Base-by-base conservation (phyloP, 2,113 vertebrate genomes). In the Phrynosoma platyrhinos region DNA sequence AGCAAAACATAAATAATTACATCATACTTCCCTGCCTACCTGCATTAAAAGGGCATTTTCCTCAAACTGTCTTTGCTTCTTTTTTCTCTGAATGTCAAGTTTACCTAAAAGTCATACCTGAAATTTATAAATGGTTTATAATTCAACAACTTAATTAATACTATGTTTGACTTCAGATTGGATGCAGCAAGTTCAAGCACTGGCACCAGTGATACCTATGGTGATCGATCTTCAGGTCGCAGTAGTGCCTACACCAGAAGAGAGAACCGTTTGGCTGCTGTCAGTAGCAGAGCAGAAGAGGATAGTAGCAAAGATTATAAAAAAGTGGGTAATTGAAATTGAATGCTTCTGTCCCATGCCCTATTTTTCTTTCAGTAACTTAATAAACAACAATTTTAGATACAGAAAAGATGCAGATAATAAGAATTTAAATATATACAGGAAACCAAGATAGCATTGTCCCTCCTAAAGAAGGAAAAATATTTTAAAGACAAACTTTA, bases 261-360 rank as follows among this genome's bases (percentile, higher is more conserved):
- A 68, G 98, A 99, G 94, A 98, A 97, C 80, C 97, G 98, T 27
- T 95, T 99, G 25, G 96, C 98, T 3, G 96, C 97, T 27, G 95
- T 98, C 87, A 96, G 97, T 91, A 97, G 97, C 94, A 97, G 95
- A 3, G 93, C 94, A 0, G 98, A 98, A 14, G 98, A 98, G 52
- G 98, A 98, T 85, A 89, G 92, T 25, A 94, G 94, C 94, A 98
- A 97, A 93, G 98, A 99, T 96, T 99, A 98, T 8, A 99, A 97
- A 95, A 99, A 98, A 95, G 98, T 99, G 96, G 89, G 94, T 18
- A 0, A 42, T 27, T 62, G 10, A 52, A 20, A 32, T 53, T 20
- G 4, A 42, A 40, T 0, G 0, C 9, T 0, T 9, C 85, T 55
- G 14, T 52, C 64, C 58, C 58, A 14, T 13, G 9, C 23, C 1